Evolutionary conservation across 2,888 invertebrate species (phyloP), one percentile per base, ranked within the genome.

Genomic region (Chirona hameri): DNA sequence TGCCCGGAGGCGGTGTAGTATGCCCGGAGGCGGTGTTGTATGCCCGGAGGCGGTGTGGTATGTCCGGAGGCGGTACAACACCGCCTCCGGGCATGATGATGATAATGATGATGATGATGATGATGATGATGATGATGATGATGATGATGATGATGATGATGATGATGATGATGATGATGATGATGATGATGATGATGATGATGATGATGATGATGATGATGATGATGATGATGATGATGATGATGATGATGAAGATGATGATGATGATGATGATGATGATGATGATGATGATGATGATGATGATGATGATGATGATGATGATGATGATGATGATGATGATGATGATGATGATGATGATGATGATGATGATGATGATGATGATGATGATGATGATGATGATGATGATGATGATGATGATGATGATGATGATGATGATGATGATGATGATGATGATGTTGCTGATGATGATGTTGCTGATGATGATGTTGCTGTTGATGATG

Each of bases 101-200:
- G 65, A n/a, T 65, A n/a, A 65, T n/a, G 65, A 65, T 65, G n/a
- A 65, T n/a, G 65, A 65, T 65, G 65, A n/a, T 65, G 65, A n/a
- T 65, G 65, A 65, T 21, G 65, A 65, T n/a, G n/a, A 65, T 65
- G 65, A n/a, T 65, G 65, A 65, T 65, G 65, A 65, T n/a, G n/a
- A 65, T 65, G 65, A 65, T 65, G 65, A n/a, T 21, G 65, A 65
- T 65, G 65, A 65, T 65, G 65, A 65, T 21, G 65, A 65, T 65
- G 65, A 65, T n/a, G n/a, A n/a, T 65, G 65, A 65, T 18, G 65
- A 65, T 65, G 65, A 21, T 65, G 65, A 65, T 65, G 65, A 65
- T n/a, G 65, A n/a, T n/a, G 65, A n/a, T n/a, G n/a, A 65, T 65
- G n/a, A 65, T 65, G 65, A 65, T 65, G 65, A 65, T 65, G 65